A percentile compares a stretch with the other conserved stretches of the same genome.
These are phyloP conservation scores for Rhamphomyia laevipes DNA, from an alignment of 2,888 invertebrate species.

Conservation along the genomic window DNA sequence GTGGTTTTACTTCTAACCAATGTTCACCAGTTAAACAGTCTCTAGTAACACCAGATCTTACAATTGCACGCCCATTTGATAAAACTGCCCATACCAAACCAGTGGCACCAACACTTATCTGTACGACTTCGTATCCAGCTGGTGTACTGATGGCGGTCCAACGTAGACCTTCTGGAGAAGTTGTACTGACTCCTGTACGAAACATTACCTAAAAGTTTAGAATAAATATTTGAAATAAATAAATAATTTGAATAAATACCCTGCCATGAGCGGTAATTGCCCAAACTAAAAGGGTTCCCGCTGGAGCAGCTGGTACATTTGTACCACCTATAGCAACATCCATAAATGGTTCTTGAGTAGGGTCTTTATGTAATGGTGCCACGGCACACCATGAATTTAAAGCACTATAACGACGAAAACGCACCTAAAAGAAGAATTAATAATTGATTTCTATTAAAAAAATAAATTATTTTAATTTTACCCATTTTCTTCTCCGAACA, in stretches of 20 bases:
- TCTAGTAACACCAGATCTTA: conserved; percentile 72
- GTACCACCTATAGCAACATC: conserved; percentile 82
- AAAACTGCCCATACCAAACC: conserved; percentile 81
- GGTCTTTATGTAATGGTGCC: conserved; percentile 77
- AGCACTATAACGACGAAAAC: conserved; percentile 76
- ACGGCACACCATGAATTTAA: conserved; percentile 90
- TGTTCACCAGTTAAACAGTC: conserved; percentile 49
- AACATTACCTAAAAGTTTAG: conserved; percentile 59
- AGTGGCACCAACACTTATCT: conserved; percentile 73
- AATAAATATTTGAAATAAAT: not conserved
- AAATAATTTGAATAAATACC: conserved; percentile 38
- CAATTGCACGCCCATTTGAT: conserved; percentile 70
- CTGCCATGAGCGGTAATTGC: conserved; percentile 85
- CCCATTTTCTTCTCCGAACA: conserved; percentile 82
- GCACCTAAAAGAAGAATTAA: conserved; percentile 21
- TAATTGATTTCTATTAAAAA: not conserved
- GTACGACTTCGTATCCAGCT: conserved; percentile 68
- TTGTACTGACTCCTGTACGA: conserved; percentile 65
- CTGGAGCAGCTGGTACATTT: conserved; percentile 62
- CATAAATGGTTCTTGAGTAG: conserved; percentile 84
- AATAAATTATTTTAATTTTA: conserved; percentile 24
- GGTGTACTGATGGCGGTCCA: conserved; percentile 73
- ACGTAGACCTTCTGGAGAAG: conserved; percentile 74
- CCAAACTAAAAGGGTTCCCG: conserved; percentile 76
- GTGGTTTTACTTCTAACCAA: conserved; percentile 74